Base-by-base conservation (phyloP, 2,888 invertebrate species). In the Teleogryllus oceanicus region DNA sequence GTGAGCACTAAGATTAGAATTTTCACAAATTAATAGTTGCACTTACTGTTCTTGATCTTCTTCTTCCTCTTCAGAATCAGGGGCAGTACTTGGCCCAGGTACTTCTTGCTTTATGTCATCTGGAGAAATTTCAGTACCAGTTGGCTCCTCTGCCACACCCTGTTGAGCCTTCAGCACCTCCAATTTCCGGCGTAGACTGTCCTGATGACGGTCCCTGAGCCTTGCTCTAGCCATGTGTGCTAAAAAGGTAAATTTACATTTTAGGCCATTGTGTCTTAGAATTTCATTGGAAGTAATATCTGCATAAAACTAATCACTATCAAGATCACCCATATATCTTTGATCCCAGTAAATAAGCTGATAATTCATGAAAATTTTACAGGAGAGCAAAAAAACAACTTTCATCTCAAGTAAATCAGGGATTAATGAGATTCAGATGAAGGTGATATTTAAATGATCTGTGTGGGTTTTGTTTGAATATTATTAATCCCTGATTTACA, bases 141-240 rank as follows among this genome's bases (percentile, higher is more conserved):
- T 81, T 18, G 81, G 84, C 83, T 84, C 81, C 51, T 82, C 83
- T 37, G 89, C 88, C 37, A 92, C 91, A 1, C 92, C 93, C 86
- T 94, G 93, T 86, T 96, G 95, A 80, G 94, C 94, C 87, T 97
- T 98, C 20, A 99, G 90, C 84, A 96, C 91, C 86, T 94, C 93
- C 84, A 99, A 89, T 88, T 98, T 98, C 85, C 93, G 92, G 79
- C 93, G 91, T 83, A 99, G 89, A 87, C 96, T 96, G 83, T 93
- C 93, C 88, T 97, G 96, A 88, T 99, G 99, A 0, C 96, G 90
- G 88, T 99, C 98, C 80, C 96, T 90, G 16, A 99, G 90, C 51
- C 98, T 90, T 1, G 97, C 96, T 84, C 97, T 91, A 0, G 98
- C 96, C 93, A 96, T 96, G 87, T 97, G 96, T 11, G 97, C 98